These are phyloP conservation scores for Ectropis grisescens DNA, from an alignment of 1,140 invertebrate species.

Conservation along the genomic window DNA sequence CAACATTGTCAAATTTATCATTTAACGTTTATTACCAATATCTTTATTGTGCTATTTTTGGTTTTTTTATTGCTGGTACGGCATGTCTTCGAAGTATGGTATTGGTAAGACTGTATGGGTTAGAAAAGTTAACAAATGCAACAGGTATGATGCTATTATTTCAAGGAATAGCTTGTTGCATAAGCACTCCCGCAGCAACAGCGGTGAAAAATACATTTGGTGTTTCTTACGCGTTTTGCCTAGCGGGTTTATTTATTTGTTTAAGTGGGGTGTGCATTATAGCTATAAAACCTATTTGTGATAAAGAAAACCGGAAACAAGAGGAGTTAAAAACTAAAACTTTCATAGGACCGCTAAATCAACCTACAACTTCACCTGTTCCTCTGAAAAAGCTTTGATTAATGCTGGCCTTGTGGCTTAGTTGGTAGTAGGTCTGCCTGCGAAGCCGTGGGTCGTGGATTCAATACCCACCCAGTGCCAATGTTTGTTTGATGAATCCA, in stretches of 20 bases:
- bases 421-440: too few relatives aligned
- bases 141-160: constrained; percentile 52
- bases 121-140: constrained; percentile 57
- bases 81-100: constrained; percentile 39
- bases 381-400: too few relatives aligned
- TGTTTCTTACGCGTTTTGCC: constrained; percentile 36
- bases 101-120: constrained; percentile 44
- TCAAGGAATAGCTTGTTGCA: constrained; percentile 46
- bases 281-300: too few relatives aligned
- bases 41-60: constrained; percentile 40
- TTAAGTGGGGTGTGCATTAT: constrained; percentile 29
- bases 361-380: too few relatives aligned
- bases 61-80: constrained; percentile 37
- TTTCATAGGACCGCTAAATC: too few relatives aligned
- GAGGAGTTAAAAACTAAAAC: too few relatives aligned
- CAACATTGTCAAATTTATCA: constrained; percentile 33
- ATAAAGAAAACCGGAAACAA: too few relatives aligned
- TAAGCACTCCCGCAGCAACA: constrained; percentile 47
- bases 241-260: constrained; percentile 37
- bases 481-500: too few relatives aligned
- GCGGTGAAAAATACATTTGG: constrained; percentile 37
- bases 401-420: too few relatives aligned
- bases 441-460: too few relatives aligned
- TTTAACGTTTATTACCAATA: constrained; percentile 48
- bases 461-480: too few relatives aligned